These are phyloP conservation scores for Leptodirus hochenwartii DNA, from an alignment of 2,888 invertebrate genomes.

Conservation along the genomic window DNA sequence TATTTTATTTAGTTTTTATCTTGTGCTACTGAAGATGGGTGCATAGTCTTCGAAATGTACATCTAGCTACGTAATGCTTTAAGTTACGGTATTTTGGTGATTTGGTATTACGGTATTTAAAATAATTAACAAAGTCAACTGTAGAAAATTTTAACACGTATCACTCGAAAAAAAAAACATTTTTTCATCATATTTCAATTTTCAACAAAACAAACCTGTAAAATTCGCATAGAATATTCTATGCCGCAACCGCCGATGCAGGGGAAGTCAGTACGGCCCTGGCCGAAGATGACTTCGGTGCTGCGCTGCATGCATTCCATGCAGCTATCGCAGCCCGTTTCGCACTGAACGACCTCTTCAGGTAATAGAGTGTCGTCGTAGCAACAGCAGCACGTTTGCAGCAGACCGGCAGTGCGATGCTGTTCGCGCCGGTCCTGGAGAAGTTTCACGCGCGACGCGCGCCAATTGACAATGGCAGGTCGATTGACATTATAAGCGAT, in stretches of 20 bases:
- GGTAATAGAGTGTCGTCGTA: constrained; percentile 32
- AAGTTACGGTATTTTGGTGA: constrained; percentile 5
- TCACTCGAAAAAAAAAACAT: constrained; percentile 3
- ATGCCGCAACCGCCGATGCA: constrained; percentile 27
- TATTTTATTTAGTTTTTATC: too few relatives aligned
- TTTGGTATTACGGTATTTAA: constrained; percentile 4
- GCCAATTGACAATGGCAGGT: too few relatives aligned
- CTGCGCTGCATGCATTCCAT: constrained; percentile 24
- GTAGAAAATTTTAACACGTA: constrained; percentile 3
- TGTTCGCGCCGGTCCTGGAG: too few relatives aligned
- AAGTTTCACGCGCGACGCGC: too few relatives aligned
- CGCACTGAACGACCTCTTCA: constrained; percentile 24
- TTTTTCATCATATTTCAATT: constrained; percentile 1
- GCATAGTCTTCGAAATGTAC: too few relatives aligned
- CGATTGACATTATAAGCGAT: too few relatives aligned
- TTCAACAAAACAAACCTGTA: too few relatives aligned
- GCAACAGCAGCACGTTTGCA: constrained; percentile 34
- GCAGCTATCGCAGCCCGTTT: constrained; percentile 29
- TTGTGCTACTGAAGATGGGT: too few relatives aligned
- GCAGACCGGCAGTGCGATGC: constrained; percentile 23
- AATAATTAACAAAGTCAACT: constrained; percentile 5
- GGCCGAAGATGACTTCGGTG: constrained; percentile 25
- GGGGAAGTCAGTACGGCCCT: constrained; percentile 24
- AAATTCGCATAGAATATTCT: constrained; percentile 19
- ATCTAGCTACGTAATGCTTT: too few relatives aligned